A percentile compares a stretch with the other conserved stretches of the same genome.
Conservation (phyloP, 1,140 invertebrate genomes). For the Ips nitidus region DNA sequence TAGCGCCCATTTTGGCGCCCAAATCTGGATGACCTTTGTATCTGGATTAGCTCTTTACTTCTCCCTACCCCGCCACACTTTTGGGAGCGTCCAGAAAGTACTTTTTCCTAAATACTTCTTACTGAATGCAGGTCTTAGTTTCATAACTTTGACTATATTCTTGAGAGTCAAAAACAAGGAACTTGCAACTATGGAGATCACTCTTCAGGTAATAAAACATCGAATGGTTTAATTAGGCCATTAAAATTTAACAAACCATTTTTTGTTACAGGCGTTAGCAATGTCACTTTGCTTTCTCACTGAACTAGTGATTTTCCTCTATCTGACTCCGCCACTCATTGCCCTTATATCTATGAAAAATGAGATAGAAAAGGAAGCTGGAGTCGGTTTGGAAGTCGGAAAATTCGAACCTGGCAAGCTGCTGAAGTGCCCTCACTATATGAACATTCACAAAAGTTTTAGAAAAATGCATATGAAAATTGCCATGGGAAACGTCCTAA, state of each 20-base stretch:
- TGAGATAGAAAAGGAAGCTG: constrained; percentile 67
- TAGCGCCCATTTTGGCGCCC: constrained; percentile 75
- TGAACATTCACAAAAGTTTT: constrained; percentile 67
- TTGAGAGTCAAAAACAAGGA: constrained; percentile 41
- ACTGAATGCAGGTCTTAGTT: constrained; percentile 71
- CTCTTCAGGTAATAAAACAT: constrained; percentile 40
- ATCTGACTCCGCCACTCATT: constrained; percentile 67
- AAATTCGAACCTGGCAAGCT: constrained; percentile 65
- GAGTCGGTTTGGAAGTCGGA: constrained; percentile 72
- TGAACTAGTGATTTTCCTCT: constrained; percentile 68
- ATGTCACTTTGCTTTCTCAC: constrained; percentile 69
- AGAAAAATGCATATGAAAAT: constrained; percentile 67
- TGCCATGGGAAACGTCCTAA: constrained; percentile 71
- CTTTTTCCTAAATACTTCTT: constrained; percentile 85
- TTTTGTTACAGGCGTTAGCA: constrained; percentile 61
- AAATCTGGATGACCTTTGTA: constrained; percentile 88
- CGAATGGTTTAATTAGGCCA: background rate
- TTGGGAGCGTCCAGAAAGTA: constrained; percentile 79
- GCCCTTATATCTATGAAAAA: constrained; percentile 67
- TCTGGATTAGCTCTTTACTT: constrained; percentile 83
- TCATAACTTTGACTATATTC: constrained; percentile 65
- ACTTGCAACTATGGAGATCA: constrained; percentile 38
- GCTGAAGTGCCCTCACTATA: constrained; percentile 69
- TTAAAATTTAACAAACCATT: background rate
- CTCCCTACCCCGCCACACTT: constrained; percentile 75